These are phyloP conservation scores for Falco punctatus DNA, from an alignment of 2,113 vertebrate species.

Conservation along the genomic window DNA sequence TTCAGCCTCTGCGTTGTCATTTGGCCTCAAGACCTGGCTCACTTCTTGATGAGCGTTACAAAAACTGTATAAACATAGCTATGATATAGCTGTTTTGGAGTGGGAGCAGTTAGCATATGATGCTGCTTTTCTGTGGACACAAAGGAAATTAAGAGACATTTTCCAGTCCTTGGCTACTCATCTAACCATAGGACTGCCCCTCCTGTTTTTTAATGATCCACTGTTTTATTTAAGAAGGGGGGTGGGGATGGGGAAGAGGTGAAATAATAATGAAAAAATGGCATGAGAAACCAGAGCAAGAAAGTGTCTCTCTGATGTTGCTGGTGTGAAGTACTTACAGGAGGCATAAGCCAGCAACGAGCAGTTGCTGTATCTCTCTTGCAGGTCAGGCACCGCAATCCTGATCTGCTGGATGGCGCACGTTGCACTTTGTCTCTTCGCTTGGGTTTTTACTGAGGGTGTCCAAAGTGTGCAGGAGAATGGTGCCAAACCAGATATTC, in stretches of 20 bases:
- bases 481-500: conserved; percentile 44
- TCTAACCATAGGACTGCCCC: not conserved
- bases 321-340: not conserved
- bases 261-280: not conserved
- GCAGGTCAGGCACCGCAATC: not conserved
- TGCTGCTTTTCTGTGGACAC: not conserved
- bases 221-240: not conserved
- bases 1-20: not conserved
- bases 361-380: not conserved
- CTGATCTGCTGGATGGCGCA: not conserved
- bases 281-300: not conserved
- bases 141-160: not conserved
- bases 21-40: not conserved
- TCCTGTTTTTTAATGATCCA: not conserved
- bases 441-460: conserved; percentile 13
- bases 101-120: not conserved
- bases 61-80: not conserved
- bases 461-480: not conserved
- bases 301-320: not conserved
- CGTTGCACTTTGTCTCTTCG: not conserved
- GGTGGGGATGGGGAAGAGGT: no score
- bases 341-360: not conserved
- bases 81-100: not conserved
- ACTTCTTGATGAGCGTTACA: not conserved
- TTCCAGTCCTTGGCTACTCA: not conserved